phyloP scores from a whole-genome alignment of 2,797 vertebrate species.

The Gila robusta region DNA sequence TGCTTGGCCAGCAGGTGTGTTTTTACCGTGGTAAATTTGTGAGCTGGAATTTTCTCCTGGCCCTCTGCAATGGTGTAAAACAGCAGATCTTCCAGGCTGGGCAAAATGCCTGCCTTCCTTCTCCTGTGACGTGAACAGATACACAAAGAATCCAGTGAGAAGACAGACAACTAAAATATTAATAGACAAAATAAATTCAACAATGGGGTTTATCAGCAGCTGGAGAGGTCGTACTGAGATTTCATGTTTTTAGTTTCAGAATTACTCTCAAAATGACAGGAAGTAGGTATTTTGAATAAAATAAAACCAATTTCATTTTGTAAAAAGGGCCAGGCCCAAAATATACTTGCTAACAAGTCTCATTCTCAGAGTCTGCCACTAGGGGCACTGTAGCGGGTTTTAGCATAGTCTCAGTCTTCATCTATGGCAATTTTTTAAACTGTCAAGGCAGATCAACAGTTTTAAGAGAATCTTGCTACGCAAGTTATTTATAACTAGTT shows the following conservation, averaged over 20 bases:
- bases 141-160: constrained; percentile 14
- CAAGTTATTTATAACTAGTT: not conserved
- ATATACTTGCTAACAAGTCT: not conserved
- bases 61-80: constrained; percentile 99
- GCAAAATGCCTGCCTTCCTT: constrained; percentile 92
- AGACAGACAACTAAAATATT: constrained; percentile 26
- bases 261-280: constrained; percentile 63
- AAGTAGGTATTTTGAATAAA: constrained; percentile 34
- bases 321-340: not conserved
- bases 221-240: constrained; percentile 62
- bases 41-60: constrained; percentile 97
- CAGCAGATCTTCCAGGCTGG: constrained; percentile 96
- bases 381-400: not conserved
- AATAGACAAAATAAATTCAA: constrained; percentile 33
- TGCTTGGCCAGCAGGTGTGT: not conserved
- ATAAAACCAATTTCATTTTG: not conserved
- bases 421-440: not conserved
- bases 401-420: not conserved
- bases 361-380: not conserved
- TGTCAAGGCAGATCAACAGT: not conserved
- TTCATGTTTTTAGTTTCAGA: constrained; percentile 25
- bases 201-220: constrained; percentile 48
- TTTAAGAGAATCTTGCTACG: not conserved
- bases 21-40: constrained; percentile 97
- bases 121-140: constrained; percentile 78